These are phyloP conservation scores for Furnarius figulus DNA, from an alignment of 2,113 vertebrate species.

Conservation along the genomic window DNA sequence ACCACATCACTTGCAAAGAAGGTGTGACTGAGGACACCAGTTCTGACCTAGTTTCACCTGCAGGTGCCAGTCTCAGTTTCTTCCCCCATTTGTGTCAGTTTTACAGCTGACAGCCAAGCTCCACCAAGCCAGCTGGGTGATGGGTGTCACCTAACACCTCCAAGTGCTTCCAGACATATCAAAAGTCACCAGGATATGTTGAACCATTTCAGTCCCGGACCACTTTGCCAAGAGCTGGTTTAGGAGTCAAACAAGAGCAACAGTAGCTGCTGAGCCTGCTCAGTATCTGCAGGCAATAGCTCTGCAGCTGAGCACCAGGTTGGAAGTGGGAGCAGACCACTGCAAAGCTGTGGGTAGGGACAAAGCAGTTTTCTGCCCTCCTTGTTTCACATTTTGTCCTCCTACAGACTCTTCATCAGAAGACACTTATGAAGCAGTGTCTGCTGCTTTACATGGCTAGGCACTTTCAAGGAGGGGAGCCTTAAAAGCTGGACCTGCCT, in stretches of 20 bases:
- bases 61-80: not conserved
- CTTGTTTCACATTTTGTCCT: not conserved
- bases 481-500: not conserved
- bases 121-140: not conserved
- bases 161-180: not conserved
- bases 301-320: not conserved
- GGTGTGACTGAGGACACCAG: not conserved
- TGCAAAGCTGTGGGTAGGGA: not conserved
- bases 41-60: not conserved
- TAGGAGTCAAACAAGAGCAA: not conserved
- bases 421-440: not conserved
- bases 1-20: not conserved
- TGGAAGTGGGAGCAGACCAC: not conserved
- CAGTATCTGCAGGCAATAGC: not conserved
- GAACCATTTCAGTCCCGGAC: not conserved
- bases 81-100: not conserved
- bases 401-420: not conserved
- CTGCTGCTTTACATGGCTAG: not conserved
- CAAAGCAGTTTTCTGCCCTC: not conserved
- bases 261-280: not conserved
- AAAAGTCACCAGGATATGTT: not conserved
- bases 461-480: not conserved
- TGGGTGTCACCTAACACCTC: not conserved
- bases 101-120: not conserved
- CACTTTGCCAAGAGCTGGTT: not conserved